Conservation (phyloP, 2,113 vertebrate species). For the cattle (Bos taurus) region ARS-UCD2.0 NC_037343.1:80297501-80298000, state of each 20-base stretch:
- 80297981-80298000: not conserved
- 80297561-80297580: not conserved
- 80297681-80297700: not conserved
- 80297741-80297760: not conserved
- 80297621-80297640: not conserved
- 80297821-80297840: not conserved
- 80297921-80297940: too few relatives aligned
- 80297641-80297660: fast-evolving
- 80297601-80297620: too few relatives aligned
- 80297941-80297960: not conserved
- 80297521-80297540: not conserved
- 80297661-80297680: not conserved
- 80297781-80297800: fast-evolving
- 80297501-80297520: fast-evolving
- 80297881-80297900: fast-evolving
- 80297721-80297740: not conserved
- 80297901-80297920: not conserved
- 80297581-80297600: not conserved
- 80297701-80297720: not conserved
- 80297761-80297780: not conserved
- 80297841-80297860: not conserved
- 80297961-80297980: not conserved
- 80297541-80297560: not conserved
- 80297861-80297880: not conserved
- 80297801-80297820: fast-evolving